These are phyloP conservation scores for Rotaria magnacalcarata DNA, from an alignment of 2,888 invertebrate species.

Conservation along the genomic window DNA sequence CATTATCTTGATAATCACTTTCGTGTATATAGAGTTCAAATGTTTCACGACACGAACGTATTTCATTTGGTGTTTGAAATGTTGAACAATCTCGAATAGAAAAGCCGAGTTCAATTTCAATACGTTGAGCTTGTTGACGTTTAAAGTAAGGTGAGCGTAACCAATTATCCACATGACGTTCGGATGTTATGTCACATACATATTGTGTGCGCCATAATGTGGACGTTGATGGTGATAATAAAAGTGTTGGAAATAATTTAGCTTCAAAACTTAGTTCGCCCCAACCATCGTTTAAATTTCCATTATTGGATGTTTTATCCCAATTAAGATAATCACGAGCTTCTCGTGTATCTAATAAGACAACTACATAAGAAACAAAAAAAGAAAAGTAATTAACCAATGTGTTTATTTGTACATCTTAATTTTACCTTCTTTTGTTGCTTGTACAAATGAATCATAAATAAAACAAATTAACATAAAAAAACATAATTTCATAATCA, in stretches of 20 bases:
- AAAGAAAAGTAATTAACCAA: not conserved
- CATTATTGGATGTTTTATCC: constrained; percentile 1
- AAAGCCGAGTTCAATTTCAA: constrained; percentile 40
- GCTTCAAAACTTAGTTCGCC: constrained; percentile 42
- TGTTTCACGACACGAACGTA: constrained; percentile 45
- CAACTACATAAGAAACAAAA: not conserved
- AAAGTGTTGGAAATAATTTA: not conserved
- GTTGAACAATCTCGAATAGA: constrained; percentile 43
- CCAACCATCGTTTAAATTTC: not conserved
- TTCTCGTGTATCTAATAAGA: not conserved
- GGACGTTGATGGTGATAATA: constrained; percentile 2
- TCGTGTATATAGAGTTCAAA: constrained; percentile 40
- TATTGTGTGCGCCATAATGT: constrained; percentile 44
- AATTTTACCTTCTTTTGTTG: not conserved
- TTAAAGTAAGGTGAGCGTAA: constrained; percentile 42
- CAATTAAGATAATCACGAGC: constrained; percentile 23
- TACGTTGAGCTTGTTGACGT: constrained; percentile 40
- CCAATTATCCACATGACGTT: constrained; percentile 43
- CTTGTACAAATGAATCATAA: not conserved
- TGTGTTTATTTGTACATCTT: too few species aligned
- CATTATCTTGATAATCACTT: constrained; percentile 8
- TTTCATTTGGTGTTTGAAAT: constrained; percentile 39
- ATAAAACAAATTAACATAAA: not conserved
- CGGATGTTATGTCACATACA: constrained; percentile 45
- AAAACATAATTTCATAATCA: not conserved